Evolutionary conservation across 1,140 invertebrate species (phyloP).

Genomic region (Drosophila orosa): DNA sequence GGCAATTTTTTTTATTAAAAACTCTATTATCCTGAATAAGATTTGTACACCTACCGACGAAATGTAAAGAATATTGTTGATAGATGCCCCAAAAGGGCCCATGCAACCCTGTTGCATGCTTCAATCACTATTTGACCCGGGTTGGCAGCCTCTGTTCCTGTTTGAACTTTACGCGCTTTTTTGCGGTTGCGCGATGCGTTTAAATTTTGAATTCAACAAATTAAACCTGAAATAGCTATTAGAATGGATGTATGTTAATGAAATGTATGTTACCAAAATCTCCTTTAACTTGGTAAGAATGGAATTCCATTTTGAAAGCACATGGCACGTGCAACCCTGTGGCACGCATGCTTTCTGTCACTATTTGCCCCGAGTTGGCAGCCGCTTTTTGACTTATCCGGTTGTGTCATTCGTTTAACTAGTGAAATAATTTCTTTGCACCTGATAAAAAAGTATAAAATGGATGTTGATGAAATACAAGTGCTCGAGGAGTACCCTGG

Average conservation of each 20-base stretch:
- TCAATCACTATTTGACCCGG: neutral
- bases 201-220: neutral
- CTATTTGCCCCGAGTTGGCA: neutral
- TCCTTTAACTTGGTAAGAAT: too few relatives aligned
- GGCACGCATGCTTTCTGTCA: neutral
- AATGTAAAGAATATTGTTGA: neutral
- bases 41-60: neutral
- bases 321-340: neutral
- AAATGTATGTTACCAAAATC: too few relatives aligned
- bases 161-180: too few relatives aligned
- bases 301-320: neutral
- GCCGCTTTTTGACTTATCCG: neutral
- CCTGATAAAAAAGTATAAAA: neutral
- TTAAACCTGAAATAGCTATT: neutral
- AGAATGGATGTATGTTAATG: neutral
- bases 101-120: neutral
- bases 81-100: neutral
- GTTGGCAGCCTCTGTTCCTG: neutral
- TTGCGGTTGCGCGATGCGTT: neutral
- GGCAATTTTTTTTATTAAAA: neutral
- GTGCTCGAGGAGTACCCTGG: neutral
- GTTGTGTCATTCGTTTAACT: neutral
- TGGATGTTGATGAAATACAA: neutral
- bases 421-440: neutral
- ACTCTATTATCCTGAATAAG: too few relatives aligned